Percentiles rank a stretch among this genome's conserved stretches.
Evolutionary conservation across 2,797 vertebrate genomes (phyloP).

Genomic region (Microctenopoma steveboyesi): DNA sequence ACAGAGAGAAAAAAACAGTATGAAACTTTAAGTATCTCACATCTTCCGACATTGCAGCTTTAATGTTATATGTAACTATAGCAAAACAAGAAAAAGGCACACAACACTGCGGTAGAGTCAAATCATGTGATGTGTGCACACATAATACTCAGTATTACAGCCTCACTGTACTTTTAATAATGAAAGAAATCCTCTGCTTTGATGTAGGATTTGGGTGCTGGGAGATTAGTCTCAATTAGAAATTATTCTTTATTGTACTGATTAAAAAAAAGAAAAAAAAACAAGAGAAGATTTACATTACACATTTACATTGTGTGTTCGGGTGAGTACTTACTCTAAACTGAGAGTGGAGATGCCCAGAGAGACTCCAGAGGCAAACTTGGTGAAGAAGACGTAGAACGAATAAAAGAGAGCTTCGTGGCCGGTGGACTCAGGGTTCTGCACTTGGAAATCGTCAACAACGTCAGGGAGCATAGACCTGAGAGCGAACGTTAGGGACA

Average conservation of each 20-base stretch:
- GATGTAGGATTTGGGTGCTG: constrained; percentile 58
- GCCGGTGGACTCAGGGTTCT: constrained; percentile 86
- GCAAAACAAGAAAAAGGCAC: constrained; percentile 15
- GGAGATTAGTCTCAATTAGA: constrained; percentile 41
- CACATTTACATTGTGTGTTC: not conserved
- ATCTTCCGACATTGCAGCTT: not conserved
- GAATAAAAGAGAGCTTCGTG: constrained; percentile 98
- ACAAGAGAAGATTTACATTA: not conserved
- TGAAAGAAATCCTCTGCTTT: constrained; percentile 54
- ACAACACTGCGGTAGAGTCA: constrained; percentile 13
- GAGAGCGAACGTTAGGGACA: not conserved
- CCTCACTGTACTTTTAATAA: constrained; percentile 36
- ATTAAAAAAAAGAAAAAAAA: no score
- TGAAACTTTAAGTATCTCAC: not conserved
- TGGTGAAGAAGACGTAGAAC: constrained; percentile 99
- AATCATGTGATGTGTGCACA: constrained; percentile 39
- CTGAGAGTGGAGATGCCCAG: constrained; percentile 96
- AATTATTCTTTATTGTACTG: not conserved
- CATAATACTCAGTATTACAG: not conserved
- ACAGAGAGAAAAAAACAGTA: not conserved
- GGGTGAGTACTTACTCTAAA: constrained; percentile 88
- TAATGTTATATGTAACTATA: not conserved
- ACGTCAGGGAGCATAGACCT: constrained; percentile 99
- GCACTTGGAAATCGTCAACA: constrained; percentile 94
- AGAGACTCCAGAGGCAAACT: constrained; percentile 95